phyloP scores from a whole-genome alignment of 2,797 vertebrate genomes.

The Arnoldichthys spilopterus region DNA sequence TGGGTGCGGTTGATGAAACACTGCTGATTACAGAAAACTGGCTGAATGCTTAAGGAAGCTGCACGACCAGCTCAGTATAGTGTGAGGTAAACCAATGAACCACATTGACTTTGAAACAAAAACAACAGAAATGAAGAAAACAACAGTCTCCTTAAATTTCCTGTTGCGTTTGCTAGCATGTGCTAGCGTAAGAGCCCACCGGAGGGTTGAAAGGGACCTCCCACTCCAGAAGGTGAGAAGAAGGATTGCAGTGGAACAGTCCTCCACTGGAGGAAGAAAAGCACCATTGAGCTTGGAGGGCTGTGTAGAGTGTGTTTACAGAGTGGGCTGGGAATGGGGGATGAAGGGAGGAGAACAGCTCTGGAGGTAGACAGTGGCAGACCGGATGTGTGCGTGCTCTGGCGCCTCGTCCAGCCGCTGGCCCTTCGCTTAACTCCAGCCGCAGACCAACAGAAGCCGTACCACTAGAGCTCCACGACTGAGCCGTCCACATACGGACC shows the following conservation, averaged over 20 bases:
- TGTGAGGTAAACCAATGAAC: conserved; percentile 81
- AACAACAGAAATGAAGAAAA: conserved; percentile 58
- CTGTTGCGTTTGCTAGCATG: not conserved
- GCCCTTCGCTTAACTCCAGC: conserved; percentile 36
- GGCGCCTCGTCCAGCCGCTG: conserved; percentile 49
- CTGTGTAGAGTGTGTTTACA: conserved; percentile 43
- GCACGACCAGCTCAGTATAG: conserved; percentile 50
- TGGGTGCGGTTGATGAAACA: conserved; percentile 18
- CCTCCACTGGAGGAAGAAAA: conserved; percentile 61
- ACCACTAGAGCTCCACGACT: conserved; percentile 27
- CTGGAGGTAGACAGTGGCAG: conserved; percentile 74
- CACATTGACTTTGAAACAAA: not conserved
- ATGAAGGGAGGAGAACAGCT: conserved; percentile 60
- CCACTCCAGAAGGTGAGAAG: conserved; percentile 66
- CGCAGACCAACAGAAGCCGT: conserved; percentile 9
- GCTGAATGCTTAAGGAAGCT: conserved; percentile 63
- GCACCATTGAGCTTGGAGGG: conserved; percentile 61
- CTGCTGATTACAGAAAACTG: conserved; percentile 65
- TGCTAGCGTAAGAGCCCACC: conserved; percentile 47
- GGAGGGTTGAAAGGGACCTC: conserved; percentile 36
- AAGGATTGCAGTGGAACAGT: conserved; percentile 61
- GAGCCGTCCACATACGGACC: conserved; percentile 20
- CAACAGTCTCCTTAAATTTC: conserved; percentile 52
- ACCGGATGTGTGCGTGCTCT: conserved; percentile 64
- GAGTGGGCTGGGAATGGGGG: conserved; percentile 24